These are phyloP conservation scores for Macrotis lagotis DNA, from an alignment of 2,113 vertebrate genomes.

Conservation along the genomic window DNA sequence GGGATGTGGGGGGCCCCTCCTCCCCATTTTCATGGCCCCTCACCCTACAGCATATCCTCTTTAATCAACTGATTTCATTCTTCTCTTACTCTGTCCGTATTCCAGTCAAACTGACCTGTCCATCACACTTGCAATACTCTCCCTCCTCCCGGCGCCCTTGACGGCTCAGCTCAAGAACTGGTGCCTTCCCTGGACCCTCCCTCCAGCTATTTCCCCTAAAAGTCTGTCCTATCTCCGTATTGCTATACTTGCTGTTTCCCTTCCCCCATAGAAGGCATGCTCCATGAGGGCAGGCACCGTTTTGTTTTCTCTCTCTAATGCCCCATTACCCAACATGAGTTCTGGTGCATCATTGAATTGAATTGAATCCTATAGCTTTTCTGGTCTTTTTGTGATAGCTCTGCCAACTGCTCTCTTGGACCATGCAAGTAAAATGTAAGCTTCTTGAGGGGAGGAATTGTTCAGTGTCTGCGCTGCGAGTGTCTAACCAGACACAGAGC, in stretches of 20 bases:
- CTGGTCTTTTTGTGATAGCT: background rate
- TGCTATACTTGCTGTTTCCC: background rate
- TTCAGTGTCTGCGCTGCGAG: background rate
- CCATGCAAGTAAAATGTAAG: background rate
- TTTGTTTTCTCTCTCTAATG: background rate
- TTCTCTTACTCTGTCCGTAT: too few relatives aligned
- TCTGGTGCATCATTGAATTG: background rate
- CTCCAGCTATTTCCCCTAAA: too few relatives aligned
- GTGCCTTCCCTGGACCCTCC: too few relatives aligned
- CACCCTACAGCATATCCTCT: too few relatives aligned
- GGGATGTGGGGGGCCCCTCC: too few relatives aligned
- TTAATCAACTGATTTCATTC: too few relatives aligned
- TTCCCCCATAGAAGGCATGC: background rate
- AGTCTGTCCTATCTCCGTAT: too few relatives aligned
- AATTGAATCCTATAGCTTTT: background rate
- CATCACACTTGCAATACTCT: too few relatives aligned
- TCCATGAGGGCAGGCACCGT: background rate
- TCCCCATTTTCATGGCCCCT: too few relatives aligned
- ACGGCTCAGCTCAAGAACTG: background rate
- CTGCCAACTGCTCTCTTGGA: background rate
- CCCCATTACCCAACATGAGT: rapidly evolving
- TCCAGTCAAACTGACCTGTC: too few relatives aligned
- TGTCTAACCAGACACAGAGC: background rate
- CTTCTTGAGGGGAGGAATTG: too few relatives aligned
- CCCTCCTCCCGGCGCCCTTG: background rate